These are phyloP conservation scores for Paralvinella palmiformis DNA, from an alignment of 1,140 invertebrate genomes.

Conservation along the genomic window DNA sequence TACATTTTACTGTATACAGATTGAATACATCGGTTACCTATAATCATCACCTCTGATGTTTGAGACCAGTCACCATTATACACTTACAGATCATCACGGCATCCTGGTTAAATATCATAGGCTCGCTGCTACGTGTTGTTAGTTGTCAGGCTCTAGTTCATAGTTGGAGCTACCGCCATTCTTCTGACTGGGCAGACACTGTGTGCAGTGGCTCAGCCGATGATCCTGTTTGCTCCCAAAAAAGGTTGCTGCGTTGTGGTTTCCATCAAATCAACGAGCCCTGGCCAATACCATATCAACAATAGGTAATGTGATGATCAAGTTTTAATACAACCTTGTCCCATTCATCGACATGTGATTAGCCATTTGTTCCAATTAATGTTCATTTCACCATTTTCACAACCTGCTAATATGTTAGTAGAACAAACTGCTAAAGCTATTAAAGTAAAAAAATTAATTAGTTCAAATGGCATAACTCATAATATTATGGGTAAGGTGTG, in stretches of 20 bases:
- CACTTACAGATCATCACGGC: conserved; percentile 47
- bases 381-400: too few species aligned
- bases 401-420: too few species aligned
- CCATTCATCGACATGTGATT: too few species aligned
- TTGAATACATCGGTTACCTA: too few species aligned
- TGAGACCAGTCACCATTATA: too few species aligned
- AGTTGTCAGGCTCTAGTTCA: conserved; percentile 30
- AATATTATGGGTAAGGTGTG: too few species aligned
- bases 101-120: conserved; percentile 51
- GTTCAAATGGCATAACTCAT: too few species aligned
- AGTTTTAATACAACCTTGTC: neutral
- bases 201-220: conserved; percentile 50
- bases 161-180: conserved; percentile 27
- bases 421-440: too few species aligned
- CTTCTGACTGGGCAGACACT: conserved; percentile 44
- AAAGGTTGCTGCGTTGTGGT: conserved; percentile 52
- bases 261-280: conserved; percentile 46
- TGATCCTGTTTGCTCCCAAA: conserved; percentile 51
- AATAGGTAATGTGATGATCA: neutral
- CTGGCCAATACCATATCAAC: conserved; percentile 44
- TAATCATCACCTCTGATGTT: too few species aligned
- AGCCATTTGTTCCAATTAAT: too few species aligned
- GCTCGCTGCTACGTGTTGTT: conserved; percentile 46
- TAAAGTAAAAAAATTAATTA: too few species aligned
- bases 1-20: too few species aligned